A percentile compares a stretch with the other conserved stretches of the same genome.
These are phyloP conservation scores for Charina bottae DNA, from an alignment of 2,113 vertebrate genomes.

Conservation along the genomic window DNA sequence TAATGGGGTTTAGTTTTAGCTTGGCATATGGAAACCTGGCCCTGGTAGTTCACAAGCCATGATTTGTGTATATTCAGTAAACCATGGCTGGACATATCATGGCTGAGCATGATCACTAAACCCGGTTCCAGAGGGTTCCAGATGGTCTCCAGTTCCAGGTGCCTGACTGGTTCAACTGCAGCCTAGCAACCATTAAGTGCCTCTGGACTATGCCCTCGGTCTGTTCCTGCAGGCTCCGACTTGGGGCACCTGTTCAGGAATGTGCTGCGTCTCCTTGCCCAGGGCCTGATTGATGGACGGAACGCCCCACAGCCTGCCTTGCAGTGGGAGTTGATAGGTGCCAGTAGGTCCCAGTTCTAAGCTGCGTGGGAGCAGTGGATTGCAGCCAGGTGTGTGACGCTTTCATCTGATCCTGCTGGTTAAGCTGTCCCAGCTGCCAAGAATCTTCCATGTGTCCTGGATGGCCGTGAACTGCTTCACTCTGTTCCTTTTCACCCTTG, in stretches of 20 bases:
- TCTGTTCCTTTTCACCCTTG: not conserved
- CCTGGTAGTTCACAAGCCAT: no score
- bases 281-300: conserved; percentile 1
- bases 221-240: not conserved
- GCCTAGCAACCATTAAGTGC: not conserved
- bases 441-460: not conserved
- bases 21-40: not conserved
- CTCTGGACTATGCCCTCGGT: not conserved
- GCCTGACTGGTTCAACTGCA: not conserved
- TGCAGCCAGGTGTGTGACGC: not conserved
- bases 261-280: not conserved
- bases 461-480: not conserved
- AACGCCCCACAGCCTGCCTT: not conserved
- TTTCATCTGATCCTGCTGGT: not conserved
- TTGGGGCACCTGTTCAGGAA: conserved; percentile 8
- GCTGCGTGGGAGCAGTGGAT: not conserved
- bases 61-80: not conserved
- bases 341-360: not conserved
- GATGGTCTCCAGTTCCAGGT: not conserved
- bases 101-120: not conserved
- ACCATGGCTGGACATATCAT: not conserved
- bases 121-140: not conserved
- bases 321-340: not conserved
- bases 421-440: not conserved
- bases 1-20: not conserved